Percentiles rank a stretch among this genome's conserved stretches.
These are phyloP conservation scores for Turritopsis dohrnii DNA, from an alignment of 30 jellyfish, hydroid and myxozoan species.

Conservation along the genomic window DNA sequence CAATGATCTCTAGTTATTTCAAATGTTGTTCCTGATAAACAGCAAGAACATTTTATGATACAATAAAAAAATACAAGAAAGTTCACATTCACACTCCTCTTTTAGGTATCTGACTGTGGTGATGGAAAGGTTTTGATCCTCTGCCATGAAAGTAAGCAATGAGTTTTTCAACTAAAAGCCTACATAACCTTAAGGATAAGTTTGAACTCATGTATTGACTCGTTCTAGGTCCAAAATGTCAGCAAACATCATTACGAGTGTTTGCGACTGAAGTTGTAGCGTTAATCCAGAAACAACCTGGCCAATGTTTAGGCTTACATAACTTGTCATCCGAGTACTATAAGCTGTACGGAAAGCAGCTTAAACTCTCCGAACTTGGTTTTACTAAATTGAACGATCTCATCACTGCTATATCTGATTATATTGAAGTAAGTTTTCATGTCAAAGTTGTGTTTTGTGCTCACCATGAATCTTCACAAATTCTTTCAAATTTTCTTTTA, in stretches of 20 bases:
- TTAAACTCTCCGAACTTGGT: constrained; percentile 17
- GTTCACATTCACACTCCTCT: no score
- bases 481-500: no score
- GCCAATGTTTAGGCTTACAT: constrained; percentile 1
- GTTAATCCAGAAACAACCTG: constrained; percentile 11
- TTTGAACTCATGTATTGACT: not conserved
- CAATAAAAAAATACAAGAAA: no score
- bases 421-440: constrained; percentile 2
- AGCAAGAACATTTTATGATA: no score
- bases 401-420: constrained; percentile 20
- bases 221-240: not conserved
- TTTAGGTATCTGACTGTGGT: constrained; percentile 26
- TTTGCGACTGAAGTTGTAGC: constrained; percentile 10
- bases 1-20: no score
- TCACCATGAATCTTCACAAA: not conserved
- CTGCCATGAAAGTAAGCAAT: not conserved
- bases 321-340: constrained; percentile 16
- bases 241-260: not conserved
- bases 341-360: constrained; percentile 11
- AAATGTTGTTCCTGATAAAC: no score
- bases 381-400: constrained; percentile 13
- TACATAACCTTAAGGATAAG: not conserved
- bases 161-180: not conserved
- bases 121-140: constrained; percentile 14
- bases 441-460: not conserved